Conservation (phyloP, 2,113 vertebrate species). For the Crotalus helleri region DNA sequence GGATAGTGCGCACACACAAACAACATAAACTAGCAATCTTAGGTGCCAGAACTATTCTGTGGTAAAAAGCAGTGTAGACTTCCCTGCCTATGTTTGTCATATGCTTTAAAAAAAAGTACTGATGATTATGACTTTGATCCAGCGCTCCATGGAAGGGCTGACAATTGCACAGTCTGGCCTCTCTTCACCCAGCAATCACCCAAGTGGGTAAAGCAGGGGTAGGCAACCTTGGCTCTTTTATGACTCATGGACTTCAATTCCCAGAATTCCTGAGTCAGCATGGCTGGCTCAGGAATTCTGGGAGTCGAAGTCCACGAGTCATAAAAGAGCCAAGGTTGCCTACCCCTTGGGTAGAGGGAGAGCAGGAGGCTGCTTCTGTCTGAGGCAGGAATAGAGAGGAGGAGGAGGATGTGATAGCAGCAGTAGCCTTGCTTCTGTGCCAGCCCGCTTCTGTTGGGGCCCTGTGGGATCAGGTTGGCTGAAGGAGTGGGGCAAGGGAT, state of each 20-base stretch:
- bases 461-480: neutral
- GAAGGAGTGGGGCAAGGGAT: neutral
- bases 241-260: too few relatives aligned
- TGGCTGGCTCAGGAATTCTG: too few relatives aligned
- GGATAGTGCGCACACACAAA: neutral
- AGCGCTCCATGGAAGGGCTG: neutral
- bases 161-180: neutral
- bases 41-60: too few relatives aligned
- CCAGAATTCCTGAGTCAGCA: too few relatives aligned
- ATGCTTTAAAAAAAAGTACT: neutral
- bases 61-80: too few relatives aligned
- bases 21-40: neutral
- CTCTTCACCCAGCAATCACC: neutral
- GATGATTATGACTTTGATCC: neutral
- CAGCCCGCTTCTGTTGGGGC: neutral
- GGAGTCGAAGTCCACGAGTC: too few relatives aligned
- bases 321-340: too few relatives aligned
- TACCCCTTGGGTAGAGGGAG: neutral
- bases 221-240: too few relatives aligned
- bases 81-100: too few relatives aligned
- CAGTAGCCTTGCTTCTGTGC: neutral
- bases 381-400: neutral
- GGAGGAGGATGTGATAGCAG: neutral
- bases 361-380: neutral
- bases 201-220: too few relatives aligned